Conservation (phyloP, 2,797 vertebrate species). For the Cryptoblepharus egeriae region DNA sequence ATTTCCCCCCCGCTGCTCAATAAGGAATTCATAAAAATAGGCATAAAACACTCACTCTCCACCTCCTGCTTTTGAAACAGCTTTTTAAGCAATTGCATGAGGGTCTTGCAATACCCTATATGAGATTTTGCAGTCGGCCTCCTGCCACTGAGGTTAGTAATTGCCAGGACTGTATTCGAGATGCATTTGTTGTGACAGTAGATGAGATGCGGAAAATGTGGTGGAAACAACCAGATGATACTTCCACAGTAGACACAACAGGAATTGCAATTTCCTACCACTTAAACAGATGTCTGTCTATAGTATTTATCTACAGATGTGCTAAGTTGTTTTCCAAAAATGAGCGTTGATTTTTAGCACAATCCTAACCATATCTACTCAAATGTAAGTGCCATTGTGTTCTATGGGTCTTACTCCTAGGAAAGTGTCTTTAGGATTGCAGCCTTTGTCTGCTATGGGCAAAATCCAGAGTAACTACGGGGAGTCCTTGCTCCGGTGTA, state of each 20-base stretch:
- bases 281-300: too few relatives aligned
- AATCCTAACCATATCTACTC: too few relatives aligned
- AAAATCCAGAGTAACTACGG: too few relatives aligned
- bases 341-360: too few relatives aligned
- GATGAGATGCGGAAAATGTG: background rate
- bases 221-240: background rate
- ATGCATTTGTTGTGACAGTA: background rate
- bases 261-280: background rate
- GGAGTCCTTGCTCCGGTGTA: too few relatives aligned
- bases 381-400: too few relatives aligned
- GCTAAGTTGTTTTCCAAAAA: too few relatives aligned
- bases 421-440: too few relatives aligned
- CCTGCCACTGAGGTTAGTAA: too few relatives aligned
- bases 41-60: background rate
- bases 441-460: too few relatives aligned
- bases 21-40: background rate
- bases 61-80: background rate
- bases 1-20: slow-evolving; percentile 1
- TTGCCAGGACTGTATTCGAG: background rate
- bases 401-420: too few relatives aligned
- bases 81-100: background rate
- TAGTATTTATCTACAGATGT: too few relatives aligned
- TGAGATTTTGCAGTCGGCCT: background rate
- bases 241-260: background rate
- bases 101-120: background rate